Percentiles rank a stretch among this genome's conserved stretches.
Conservation (phyloP, 1,140 invertebrate species). For the Andrena cerasifolii region DNA sequence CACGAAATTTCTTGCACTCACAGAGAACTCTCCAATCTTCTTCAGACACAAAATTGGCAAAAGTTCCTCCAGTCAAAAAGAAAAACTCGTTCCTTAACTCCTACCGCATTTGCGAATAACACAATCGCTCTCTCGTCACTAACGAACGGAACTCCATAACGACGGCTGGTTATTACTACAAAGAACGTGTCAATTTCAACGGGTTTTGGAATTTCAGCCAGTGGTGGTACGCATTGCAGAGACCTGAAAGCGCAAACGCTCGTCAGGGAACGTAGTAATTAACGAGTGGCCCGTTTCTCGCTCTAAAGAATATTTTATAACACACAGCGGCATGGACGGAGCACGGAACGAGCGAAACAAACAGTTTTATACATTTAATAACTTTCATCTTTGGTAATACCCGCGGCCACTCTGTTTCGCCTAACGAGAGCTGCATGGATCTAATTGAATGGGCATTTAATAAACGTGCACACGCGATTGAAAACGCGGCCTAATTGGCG, state of each 20-base stretch:
- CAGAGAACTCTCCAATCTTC: too few relatives aligned
- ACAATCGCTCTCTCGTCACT: too few relatives aligned
- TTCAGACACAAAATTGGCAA: too few relatives aligned
- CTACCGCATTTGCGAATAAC: too few relatives aligned
- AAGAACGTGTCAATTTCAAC: background rate
- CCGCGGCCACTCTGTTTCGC: background rate
- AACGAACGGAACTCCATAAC: too few relatives aligned
- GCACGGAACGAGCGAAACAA: background rate
- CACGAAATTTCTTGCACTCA: too few relatives aligned
- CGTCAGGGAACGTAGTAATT: conserved; percentile 27
- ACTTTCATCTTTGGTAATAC: conserved; percentile 20
- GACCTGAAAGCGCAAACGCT: background rate
- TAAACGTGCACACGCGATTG: conserved; percentile 20
- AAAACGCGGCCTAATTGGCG: conserved; percentile 21
- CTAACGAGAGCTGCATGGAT: background rate
- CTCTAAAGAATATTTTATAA: conserved; percentile 19
- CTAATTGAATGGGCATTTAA: conserved; percentile 34
- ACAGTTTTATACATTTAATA: conserved; percentile 31
- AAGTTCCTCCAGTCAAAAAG: too few relatives aligned
- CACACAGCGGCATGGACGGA: background rate
- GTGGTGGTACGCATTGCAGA: background rate
- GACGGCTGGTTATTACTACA: too few relatives aligned
- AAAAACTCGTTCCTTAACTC: too few relatives aligned
- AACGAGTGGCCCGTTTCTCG: background rate
- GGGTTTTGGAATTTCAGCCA: background rate